Percentiles rank a stretch among this genome's conserved stretches.
Evolutionary conservation across 2,113 vertebrate species (phyloP).

Genomic region (Salminus brasiliensis): DNA sequence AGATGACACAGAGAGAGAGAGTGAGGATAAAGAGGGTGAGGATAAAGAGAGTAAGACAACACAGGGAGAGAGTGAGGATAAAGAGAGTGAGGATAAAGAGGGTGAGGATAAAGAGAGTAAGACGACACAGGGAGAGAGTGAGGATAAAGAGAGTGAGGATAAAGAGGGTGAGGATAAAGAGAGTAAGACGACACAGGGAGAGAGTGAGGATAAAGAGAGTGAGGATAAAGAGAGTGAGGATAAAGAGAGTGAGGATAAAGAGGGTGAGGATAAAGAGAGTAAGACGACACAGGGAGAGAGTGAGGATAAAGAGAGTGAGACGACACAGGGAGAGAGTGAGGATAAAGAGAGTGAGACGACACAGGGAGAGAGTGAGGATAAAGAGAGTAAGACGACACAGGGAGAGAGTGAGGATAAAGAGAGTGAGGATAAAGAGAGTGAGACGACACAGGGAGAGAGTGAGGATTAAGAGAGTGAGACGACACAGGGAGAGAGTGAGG

Average conservation of each 20-base stretch:
- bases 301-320: too few species aligned
- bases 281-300: not conserved
- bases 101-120: not conserved
- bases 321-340: too few species aligned
- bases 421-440: too few species aligned
- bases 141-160: constrained; percentile 3
- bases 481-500: too few species aligned
- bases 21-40: not conserved
- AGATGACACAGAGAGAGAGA: not conserved
- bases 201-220: not conserved
- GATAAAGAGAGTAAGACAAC: not conserved
- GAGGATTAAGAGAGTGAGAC: not conserved
- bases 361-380: too few species aligned
- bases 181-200: not conserved
- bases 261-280: not conserved
- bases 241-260: too few species aligned
- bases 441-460: too few species aligned
- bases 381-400: too few species aligned
- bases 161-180: too few species aligned
- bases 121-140: too few species aligned
- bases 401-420: not conserved
- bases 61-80: not conserved
- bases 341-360: too few species aligned
- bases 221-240: not conserved
- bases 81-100: too few species aligned